Percentiles rank a stretch among this genome's conserved stretches.
These are phyloP conservation scores for Torymus aiolomorphi DNA, from an alignment of 2,888 invertebrate species.

Conservation along the genomic window DNA sequence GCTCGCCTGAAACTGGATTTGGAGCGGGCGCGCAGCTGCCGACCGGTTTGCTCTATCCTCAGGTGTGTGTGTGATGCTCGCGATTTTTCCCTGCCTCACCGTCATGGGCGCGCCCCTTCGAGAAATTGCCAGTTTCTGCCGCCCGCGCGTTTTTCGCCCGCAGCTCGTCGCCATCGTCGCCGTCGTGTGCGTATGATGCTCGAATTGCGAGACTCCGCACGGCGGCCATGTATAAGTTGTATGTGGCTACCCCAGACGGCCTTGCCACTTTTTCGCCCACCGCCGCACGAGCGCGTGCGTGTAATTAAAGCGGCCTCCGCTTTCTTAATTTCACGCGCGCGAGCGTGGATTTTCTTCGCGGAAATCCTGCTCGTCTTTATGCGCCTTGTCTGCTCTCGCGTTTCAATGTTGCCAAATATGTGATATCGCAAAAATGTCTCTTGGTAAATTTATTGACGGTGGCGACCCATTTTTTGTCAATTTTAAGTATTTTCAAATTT, in stretches of 20 bases:
- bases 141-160: background rate
- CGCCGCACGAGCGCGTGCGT: too few relatives aligned
- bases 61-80: background rate
- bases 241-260: conserved; percentile 5
- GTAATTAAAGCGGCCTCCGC: background rate
- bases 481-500: too few relatives aligned
- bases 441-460: too few relatives aligned
- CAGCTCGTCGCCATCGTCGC: background rate
- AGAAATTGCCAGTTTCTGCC: conserved; percentile 32
- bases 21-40: conserved; percentile 8
- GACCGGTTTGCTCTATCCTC: conserved; percentile 25
- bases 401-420: too few relatives aligned
- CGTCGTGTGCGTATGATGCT: background rate
- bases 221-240: too few relatives aligned
- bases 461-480: too few relatives aligned
- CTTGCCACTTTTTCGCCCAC: conserved; percentile 14
- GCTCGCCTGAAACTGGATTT: conserved; percentile 33
- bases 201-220: conserved; percentile 12
- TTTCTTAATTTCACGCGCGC: background rate
- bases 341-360: too few relatives aligned
- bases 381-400: too few relatives aligned
- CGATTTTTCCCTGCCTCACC: background rate
- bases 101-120: conserved; percentile 7
- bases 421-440: too few relatives aligned
- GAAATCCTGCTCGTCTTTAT: too few relatives aligned